A percentile compares a stretch with the other conserved stretches of the same genome.
Conservation (phyloP, 2,113 vertebrate genomes). For the Larimichthys polyactis region DNA sequence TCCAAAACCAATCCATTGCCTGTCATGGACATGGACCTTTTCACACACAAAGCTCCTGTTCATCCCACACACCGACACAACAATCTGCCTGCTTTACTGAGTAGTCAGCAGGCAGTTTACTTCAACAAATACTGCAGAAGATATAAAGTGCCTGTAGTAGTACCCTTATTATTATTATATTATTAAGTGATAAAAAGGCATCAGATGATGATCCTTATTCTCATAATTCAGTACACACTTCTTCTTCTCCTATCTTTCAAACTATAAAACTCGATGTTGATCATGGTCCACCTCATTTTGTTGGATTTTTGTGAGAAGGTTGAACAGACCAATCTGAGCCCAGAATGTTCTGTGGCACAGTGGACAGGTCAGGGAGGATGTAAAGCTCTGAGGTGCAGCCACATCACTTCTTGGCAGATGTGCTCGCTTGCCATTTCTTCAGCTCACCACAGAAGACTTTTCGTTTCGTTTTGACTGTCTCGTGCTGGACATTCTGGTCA, state of each 20-base stretch:
- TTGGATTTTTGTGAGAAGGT: too few species aligned
- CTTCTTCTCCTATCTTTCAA: neutral
- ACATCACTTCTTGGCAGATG: too few species aligned
- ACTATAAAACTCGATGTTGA: too few species aligned
- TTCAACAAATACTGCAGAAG: neutral
- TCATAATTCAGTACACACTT: neutral
- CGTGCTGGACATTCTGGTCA: too few species aligned
- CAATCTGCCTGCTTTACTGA: neutral
- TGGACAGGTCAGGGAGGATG: too few species aligned
- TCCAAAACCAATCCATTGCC: conserved; percentile 18
- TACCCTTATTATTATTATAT: neutral
- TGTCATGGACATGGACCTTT: neutral
- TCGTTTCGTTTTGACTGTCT: too few species aligned
- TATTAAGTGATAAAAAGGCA: neutral
- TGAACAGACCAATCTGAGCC: too few species aligned
- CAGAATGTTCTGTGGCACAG: too few species aligned
- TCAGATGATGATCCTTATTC: neutral
- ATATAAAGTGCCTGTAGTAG: neutral
- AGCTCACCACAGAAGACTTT: too few species aligned
- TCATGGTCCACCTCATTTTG: too few species aligned
- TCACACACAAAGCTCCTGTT: neutral
- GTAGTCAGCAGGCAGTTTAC: neutral
- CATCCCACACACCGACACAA: neutral
- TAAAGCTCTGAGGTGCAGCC: too few species aligned
- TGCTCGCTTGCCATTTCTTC: too few species aligned